Evolutionary conservation across 2,113 vertebrate species (phyloP), one percentile per base, ranked within the genome.

Genomic region (Melanostigma gelatinosum): DNA sequence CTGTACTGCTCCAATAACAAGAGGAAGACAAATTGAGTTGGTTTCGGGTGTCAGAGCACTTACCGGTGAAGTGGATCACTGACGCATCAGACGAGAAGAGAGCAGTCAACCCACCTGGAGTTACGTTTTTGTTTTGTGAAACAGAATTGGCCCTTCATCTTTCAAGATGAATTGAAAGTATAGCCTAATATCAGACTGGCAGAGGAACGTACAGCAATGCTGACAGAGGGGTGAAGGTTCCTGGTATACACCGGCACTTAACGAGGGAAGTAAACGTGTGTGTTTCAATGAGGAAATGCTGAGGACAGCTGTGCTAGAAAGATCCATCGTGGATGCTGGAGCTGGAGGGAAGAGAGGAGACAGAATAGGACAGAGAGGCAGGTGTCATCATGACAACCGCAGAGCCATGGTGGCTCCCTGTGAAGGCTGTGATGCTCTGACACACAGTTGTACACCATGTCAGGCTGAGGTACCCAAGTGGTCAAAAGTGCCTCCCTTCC

Each of bases 11-110:
- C 73, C 24, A n/a, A 65, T 79, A 57, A 87, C 76, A 62, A 32
- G 20, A 70, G 1, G 0, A 13, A 63, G 38, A 82, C 85, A 69
- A 74, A 81, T 61, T 76, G 86, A 77, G 68, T 22, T 38, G 77
- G 85, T 75, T 57, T 91, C 83, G 71, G 57, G 55, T 90, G 40
- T 85, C 87, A 68, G 10, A 67, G 80, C 63, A 22, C 0, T 68
- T 18, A 57, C 60, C 65, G 58, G 18, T 3, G 66, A 55, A 42
- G 71, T 12, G 34, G 60, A 78, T 54, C 0, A 3, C 1, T 24
- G 22, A 62, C 24, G 69, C 27, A 29, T 79, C 46, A 11, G 4
- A 40, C 54, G 46, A 32, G 42, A 77, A 68, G 54, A 42, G 20
- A 27, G 72, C 18, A 5, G 27, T 22, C 27, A 77, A 63, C 24